Base-by-base conservation (phyloP, 2,888 invertebrate genomes). In the Diplazon laetatorius region DNA sequence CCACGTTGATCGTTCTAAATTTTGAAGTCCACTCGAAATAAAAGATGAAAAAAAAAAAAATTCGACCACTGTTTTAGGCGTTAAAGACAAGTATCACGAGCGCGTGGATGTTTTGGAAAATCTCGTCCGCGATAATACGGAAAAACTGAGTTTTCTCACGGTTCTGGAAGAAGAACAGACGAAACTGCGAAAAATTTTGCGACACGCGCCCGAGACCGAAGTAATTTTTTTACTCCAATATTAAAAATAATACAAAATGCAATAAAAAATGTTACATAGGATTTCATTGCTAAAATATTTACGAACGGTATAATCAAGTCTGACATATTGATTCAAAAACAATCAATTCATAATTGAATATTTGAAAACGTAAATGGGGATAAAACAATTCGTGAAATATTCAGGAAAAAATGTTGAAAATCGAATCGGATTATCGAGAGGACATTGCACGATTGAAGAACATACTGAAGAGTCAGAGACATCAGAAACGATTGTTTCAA, bases 121-220 rank as follows among this genome's bases (percentile, higher is more conserved):
- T 72, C 88, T 91, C 30, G 92, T 93, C 2, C 91, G 92, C 78
- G 91, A 92, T 37, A 93, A 94, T 80, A 93, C 94, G 0, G 92
- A 92, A 72, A 93, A 93, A 78, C 82, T 93, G 37, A 93, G 93
- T 83, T 89, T 94, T 14, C 79, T 93, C 5, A 91, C 92, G 0
- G 88, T 93, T n/a, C 87, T 94, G 30, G 92, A 92, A 52, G 92
- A 92, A 62, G 93, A 94, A 82, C 92, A 92, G 81, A 89, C 91
- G 2, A 91, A 92, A 66, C 84, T 94, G n/a, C 85, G 87, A 1
- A 91, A 91, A 52, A 73, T 92, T 4, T 82, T 93, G 12, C 87
- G 88, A 14, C 80, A 85, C 22, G 48, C 65, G 37, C 72, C 83
- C 9, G 74, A 84, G 57, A 83, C 87, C 0, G 82, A 88, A 46